Evolutionary conservation across 2,113 vertebrate species (phyloP).

Genomic region (Anthoscopus minutus): DNA sequence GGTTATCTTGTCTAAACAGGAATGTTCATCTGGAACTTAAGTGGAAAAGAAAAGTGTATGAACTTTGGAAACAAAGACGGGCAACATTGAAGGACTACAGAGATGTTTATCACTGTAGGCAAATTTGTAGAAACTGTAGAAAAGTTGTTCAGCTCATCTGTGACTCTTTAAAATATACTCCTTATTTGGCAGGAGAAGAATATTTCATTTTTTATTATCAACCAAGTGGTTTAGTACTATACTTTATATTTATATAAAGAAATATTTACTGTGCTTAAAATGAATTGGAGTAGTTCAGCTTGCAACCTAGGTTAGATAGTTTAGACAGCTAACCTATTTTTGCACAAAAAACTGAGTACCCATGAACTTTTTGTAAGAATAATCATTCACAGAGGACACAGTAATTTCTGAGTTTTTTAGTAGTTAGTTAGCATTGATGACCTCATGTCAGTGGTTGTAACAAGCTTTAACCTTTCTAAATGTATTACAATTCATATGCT

Average conservation of each 20-base stretch:
- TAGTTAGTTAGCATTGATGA: background rate
- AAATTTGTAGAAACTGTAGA: too few relatives aligned
- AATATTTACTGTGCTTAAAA: background rate
- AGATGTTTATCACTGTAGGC: background rate
- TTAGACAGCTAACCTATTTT: background rate
- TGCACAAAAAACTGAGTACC: background rate
- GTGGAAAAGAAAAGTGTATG: background rate
- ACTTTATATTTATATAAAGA: background rate
- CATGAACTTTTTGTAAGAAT: background rate
- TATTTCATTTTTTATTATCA: background rate
- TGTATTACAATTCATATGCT: background rate
- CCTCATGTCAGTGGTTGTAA: background rate
- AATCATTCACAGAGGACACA: background rate
- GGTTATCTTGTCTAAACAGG: background rate
- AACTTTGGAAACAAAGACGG: background rate
- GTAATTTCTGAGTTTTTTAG: background rate
- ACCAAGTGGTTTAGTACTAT: background rate
- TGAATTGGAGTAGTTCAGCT: background rate
- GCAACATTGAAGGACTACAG: fast-evolving
- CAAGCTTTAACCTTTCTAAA: background rate
- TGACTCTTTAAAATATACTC: background rate
- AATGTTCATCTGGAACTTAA: background rate
- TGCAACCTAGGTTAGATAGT: background rate
- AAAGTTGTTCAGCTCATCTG: background rate
- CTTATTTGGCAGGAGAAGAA: background rate